Evolutionary conservation across 1,140 invertebrate genomes (phyloP).

Genomic region (Arctopsyche grandis): DNA sequence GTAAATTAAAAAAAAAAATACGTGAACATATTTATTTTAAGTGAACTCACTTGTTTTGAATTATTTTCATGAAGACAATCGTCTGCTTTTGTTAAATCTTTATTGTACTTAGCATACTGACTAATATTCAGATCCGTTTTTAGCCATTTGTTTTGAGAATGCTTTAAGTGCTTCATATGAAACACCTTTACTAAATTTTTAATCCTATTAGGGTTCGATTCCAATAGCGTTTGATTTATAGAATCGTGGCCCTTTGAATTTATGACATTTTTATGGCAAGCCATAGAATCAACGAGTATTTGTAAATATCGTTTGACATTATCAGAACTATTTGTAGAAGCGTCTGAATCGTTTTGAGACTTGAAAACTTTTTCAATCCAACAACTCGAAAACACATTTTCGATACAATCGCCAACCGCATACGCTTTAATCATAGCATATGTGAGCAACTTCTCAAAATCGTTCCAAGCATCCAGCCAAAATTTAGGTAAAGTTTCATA

Average conservation of each 20-base stretch:
- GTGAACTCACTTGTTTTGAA: too few species aligned
- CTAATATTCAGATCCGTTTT: background rate
- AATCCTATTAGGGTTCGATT: background rate
- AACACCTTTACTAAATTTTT: conserved; percentile 19
- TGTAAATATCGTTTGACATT: background rate
- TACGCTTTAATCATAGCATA: conserved; percentile 32
- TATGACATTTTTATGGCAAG: background rate
- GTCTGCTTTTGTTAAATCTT: too few species aligned
- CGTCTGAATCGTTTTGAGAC: background rate
- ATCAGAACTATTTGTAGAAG: background rate
- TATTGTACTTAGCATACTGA: background rate
- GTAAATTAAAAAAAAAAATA: too few species aligned
- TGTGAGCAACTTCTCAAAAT: conserved; percentile 32
- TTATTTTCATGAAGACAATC: too few species aligned
- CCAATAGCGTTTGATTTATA: background rate
- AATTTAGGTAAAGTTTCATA: conserved; percentile 21
- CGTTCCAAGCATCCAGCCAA: background rate
- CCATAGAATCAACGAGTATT: background rate
- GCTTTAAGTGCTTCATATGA: conserved; percentile 14
- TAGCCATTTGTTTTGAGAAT: background rate
- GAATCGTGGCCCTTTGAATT: background rate
- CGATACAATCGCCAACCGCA: background rate
- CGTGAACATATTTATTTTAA: too few species aligned
- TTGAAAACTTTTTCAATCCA: conserved; percentile 21
- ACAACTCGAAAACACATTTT: conserved; percentile 22